A percentile compares a stretch with the other conserved stretches of the same genome.
These are phyloP conservation scores for Oryzias javanicus DNA, from an alignment of 2,113 vertebrate species.

Conservation along the genomic window DNA sequence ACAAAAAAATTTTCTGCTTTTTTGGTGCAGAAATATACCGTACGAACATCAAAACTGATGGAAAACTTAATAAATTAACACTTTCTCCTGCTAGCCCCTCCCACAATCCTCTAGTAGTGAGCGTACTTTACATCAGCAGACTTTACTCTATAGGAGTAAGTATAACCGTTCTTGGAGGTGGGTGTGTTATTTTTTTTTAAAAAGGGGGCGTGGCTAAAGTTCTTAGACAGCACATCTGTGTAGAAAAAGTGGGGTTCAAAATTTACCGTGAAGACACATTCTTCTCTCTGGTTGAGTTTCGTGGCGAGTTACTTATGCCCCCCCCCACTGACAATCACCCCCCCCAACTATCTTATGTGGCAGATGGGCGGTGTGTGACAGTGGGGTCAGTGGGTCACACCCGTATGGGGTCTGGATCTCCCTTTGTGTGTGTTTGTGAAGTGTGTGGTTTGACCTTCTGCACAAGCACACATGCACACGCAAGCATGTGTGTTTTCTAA, in stretches of 20 bases:
- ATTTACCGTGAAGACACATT: constrained; percentile 65
- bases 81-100: too few species aligned
- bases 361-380: constrained; percentile 81
- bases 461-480: constrained; percentile 13
- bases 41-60: too few species aligned
- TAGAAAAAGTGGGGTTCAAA: constrained; percentile 42
- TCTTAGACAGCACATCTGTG: constrained; percentile 58
- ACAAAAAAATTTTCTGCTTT: too few species aligned
- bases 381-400: constrained; percentile 79
- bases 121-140: neutral
- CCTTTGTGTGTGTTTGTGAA: constrained; percentile 30
- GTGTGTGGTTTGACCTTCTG: constrained; percentile 58
- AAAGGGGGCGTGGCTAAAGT: constrained; percentile 11
- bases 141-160: neutral
- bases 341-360: constrained; percentile 62
- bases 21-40: too few species aligned
- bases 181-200: neutral
- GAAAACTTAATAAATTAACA: too few species aligned
- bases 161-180: constrained; percentile 1
- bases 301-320: constrained; percentile 17
- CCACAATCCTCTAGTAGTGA: too few species aligned
- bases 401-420: constrained; percentile 66
- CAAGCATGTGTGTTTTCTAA: neutral
- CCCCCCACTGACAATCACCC: neutral
- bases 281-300: constrained; percentile 35